phyloP scores from a whole-genome alignment of 2,797 vertebrate genomes.

The Syndactyla subalaris region DNA sequence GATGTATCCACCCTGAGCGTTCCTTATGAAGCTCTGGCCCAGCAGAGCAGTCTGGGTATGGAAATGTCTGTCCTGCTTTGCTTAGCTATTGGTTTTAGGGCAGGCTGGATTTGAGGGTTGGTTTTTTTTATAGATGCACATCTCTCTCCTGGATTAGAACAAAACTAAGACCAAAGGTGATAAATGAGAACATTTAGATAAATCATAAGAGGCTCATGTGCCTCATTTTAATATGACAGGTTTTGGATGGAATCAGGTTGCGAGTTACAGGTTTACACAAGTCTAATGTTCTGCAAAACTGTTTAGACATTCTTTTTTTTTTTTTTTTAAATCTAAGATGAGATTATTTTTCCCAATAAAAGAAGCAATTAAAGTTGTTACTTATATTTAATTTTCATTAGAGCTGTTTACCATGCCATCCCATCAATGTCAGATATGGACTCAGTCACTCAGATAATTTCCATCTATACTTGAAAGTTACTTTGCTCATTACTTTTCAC shows the following conservation, averaged over 20 bases:
- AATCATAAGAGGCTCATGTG: neutral
- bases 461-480: neutral
- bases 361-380: neutral
- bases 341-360: neutral
- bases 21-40: neutral
- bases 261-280: conserved; percentile 31
- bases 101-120: neutral
- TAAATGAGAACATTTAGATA: neutral
- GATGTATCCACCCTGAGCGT: neutral
- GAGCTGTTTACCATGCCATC: neutral
- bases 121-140: neutral
- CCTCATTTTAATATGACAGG: conserved; percentile 7
- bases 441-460: neutral
- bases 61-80: neutral
- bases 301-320: neutral
- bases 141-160: neutral
- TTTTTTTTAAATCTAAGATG: neutral
- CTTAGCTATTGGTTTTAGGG: neutral
- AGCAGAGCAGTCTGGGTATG: neutral
- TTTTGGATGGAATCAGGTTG: neutral
- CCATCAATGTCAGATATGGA: neutral
- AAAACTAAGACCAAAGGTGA: neutral
- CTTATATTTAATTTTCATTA: neutral
- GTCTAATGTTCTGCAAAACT: neutral
- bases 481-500: neutral